These are phyloP conservation scores for Gephyroberyx darwinii DNA, from an alignment of 2,797 vertebrate species.

Conservation along the genomic window DNA sequence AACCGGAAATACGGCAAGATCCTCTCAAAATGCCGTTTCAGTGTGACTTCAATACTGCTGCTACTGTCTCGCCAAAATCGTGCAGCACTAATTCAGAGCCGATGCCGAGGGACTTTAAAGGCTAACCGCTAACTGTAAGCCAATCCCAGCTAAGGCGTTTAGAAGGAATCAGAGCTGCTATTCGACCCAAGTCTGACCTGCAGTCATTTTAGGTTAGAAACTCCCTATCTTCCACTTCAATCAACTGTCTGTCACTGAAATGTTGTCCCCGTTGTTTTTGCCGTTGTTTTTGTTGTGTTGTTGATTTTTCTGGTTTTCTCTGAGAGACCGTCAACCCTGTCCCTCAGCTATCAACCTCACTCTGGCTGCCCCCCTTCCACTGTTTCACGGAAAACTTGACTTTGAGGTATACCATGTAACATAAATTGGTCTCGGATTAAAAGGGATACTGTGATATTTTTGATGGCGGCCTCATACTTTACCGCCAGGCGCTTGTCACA, in stretches of 20 bases:
- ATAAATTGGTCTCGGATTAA: constrained; percentile 10
- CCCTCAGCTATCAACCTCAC: constrained; percentile 28
- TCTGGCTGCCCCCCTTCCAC: constrained; percentile 2
- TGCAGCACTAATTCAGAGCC: constrained; percentile 17
- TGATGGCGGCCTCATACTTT: neutral
- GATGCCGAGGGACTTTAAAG: neutral
- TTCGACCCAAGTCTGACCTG: constrained; percentile 65
- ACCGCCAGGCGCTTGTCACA: neutral
- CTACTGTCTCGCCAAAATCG: neutral
- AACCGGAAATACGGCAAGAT: too few species aligned
- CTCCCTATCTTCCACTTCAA: constrained; percentile 37
- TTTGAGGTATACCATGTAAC: neutral
- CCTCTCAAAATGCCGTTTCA: too few species aligned
- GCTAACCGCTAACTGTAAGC: neutral
- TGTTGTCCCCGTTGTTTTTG: constrained; percentile 56
- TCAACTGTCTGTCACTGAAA: constrained; percentile 50
- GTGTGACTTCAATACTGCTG: neutral
- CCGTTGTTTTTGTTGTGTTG: constrained; percentile 64
- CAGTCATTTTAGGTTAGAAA: constrained; percentile 53
- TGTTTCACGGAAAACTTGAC: neutral
- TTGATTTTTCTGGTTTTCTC: constrained; percentile 56
- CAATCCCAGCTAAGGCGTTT: constrained; percentile 4
- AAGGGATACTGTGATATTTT: neutral
- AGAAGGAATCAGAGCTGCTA: neutral
- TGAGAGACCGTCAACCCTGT: constrained; percentile 41